phyloP scores from a whole-genome alignment of 1,140 invertebrate genomes.

The Sitodiplosis mosellana region DNA sequence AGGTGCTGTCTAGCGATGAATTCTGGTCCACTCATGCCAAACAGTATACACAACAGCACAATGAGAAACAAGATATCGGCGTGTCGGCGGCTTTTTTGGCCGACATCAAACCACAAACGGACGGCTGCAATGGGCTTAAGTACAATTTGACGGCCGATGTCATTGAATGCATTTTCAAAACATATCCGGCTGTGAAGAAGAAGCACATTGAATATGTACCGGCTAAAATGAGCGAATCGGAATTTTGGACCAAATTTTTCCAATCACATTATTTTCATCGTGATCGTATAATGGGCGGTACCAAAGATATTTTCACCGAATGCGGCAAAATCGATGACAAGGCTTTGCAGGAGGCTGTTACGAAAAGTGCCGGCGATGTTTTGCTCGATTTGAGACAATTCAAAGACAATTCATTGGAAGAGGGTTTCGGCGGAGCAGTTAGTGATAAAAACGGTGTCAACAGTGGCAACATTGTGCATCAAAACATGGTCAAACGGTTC shows the following conservation, averaged over 20 bases:
- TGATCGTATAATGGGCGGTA: slow-evolving; percentile 66
- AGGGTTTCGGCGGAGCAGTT: slow-evolving; percentile 40
- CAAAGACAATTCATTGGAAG: slow-evolving; percentile 52
- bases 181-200: slow-evolving; percentile 93
- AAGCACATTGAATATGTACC: slow-evolving; percentile 96
- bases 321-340: slow-evolving; percentile 92
- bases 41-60: slow-evolving; percentile 54
- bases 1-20: slow-evolving; percentile 86
- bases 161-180: slow-evolving; percentile 96
- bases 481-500: slow-evolving; percentile 86
- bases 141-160: slow-evolving; percentile 96
- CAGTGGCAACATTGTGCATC: slow-evolving; percentile 60
- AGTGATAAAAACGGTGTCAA: slow-evolving; percentile 33
- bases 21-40: slow-evolving; percentile 85
- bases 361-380: slow-evolving; percentile 54
- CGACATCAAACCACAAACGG: slow-evolving; percentile 91
- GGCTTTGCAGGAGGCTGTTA: slow-evolving; percentile 61
- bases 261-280: slow-evolving; percentile 99
- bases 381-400: slow-evolving; percentile 64
- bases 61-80: slow-evolving; percentile 63
- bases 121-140: slow-evolving; percentile 91
- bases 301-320: slow-evolving; percentile 88
- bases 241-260: slow-evolving; percentile 99
- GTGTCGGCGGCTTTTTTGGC: slow-evolving; percentile 78
- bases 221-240: slow-evolving; percentile 78